These are phyloP conservation scores for Agelastica alni DNA, from an alignment of 2,888 invertebrate species.

Conservation along the genomic window DNA sequence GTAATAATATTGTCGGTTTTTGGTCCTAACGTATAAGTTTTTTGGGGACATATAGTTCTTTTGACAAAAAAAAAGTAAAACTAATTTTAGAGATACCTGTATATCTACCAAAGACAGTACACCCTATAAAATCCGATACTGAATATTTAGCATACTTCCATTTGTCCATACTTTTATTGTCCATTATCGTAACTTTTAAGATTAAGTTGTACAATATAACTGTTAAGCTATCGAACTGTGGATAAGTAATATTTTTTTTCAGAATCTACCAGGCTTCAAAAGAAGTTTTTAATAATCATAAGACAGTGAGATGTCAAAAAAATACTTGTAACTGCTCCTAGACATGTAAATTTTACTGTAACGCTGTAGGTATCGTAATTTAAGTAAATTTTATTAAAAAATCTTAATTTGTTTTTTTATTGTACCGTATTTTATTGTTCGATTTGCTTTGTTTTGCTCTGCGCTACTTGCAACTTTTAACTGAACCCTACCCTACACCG, in stretches of 20 bases:
- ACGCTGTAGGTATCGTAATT: slow-evolving; percentile 50
- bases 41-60: too few species aligned
- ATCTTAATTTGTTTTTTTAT: slow-evolving; percentile 23
- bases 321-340: slow-evolving; percentile 43
- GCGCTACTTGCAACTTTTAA: too few species aligned
- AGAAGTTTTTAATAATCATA: slow-evolving; percentile 32
- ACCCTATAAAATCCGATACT: slow-evolving; percentile 2
- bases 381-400: slow-evolving; percentile 54
- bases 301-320: slow-evolving; percentile 30
- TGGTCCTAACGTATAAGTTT: too few species aligned
- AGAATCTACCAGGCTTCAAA: slow-evolving; percentile 32
- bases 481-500: too few species aligned
- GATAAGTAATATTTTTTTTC: slow-evolving; percentile 33
- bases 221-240: slow-evolving; percentile 29
- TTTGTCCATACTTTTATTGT: too few species aligned
- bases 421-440: background rate
- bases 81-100: background rate
- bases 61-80: background rate
- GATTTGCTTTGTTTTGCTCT: too few species aligned
- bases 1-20: too few species aligned
- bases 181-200: slow-evolving; percentile 13
- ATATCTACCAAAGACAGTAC: background rate
- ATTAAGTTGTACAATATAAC: slow-evolving; percentile 27
- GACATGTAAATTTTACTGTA: slow-evolving; percentile 51
- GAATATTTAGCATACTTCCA: slow-evolving; percentile 11